Percentiles rank a stretch among this genome's conserved stretches.
These are phyloP conservation scores for Tetragonula clypearis DNA, from an alignment of 1,140 invertebrate species.

Conservation along the genomic window DNA sequence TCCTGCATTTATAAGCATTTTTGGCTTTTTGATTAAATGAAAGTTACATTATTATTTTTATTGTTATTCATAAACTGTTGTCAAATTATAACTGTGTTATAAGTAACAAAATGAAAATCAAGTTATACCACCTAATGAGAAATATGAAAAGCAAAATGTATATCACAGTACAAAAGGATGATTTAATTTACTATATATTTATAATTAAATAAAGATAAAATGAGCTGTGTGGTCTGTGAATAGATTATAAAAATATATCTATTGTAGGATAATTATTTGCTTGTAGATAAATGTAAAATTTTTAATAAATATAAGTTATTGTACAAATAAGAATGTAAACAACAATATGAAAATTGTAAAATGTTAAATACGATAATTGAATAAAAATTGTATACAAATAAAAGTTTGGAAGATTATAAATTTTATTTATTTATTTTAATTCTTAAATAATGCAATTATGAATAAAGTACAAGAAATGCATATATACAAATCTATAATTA, in stretches of 20 bases:
- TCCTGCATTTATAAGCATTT: constrained; percentile 47
- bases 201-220: constrained; percentile 24
- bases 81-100: background rate
- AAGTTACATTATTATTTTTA: background rate
- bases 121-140: background rate
- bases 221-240: constrained; percentile 21
- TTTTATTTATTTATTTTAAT: constrained; percentile 17
- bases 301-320: constrained; percentile 49
- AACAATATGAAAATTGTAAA: constrained; percentile 10
- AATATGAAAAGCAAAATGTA: background rate
- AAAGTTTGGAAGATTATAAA: constrained; percentile 23
- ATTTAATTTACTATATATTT: constrained; percentile 29
- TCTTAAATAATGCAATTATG: background rate
- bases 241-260: constrained; percentile 24
- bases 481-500: background rate
- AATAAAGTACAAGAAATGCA: constrained; percentile 10
- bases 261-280: constrained; percentile 50
- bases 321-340: constrained; percentile 41
- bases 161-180: constrained; percentile 34
- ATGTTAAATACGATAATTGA: constrained; percentile 38
- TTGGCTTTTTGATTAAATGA: background rate
- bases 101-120: constrained; percentile 11
- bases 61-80: constrained; percentile 1
- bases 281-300: constrained; percentile 56
- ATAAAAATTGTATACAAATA: constrained; percentile 54